Evolutionary conservation across 2,113 vertebrate genomes (phyloP).

Genomic region (Marcusenius ussheri): DNA sequence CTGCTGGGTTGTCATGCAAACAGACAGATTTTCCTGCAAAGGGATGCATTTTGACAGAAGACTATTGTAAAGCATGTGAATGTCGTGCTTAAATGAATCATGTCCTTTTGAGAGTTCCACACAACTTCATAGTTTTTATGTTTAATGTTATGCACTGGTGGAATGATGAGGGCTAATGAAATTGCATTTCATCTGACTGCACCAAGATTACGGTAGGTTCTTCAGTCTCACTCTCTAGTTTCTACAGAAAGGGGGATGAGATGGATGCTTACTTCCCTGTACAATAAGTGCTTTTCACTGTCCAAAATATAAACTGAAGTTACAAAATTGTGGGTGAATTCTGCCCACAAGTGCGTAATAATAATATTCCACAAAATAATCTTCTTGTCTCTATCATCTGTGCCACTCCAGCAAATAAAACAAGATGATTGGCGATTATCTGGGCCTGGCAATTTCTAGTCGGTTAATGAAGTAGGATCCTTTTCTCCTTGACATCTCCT

Average conservation of each 20-base stretch:
- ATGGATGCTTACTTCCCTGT: neutral
- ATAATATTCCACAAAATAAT: neutral
- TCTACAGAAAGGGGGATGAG: neutral
- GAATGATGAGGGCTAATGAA: neutral
- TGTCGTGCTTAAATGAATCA: neutral
- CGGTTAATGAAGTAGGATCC: neutral
- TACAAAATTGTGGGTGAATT: neutral
- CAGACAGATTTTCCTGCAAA: neutral
- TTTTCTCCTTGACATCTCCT: neutral
- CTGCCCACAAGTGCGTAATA: neutral
- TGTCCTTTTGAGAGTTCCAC: neutral
- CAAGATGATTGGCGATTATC: neutral
- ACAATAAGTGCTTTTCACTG: neutral
- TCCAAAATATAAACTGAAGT: neutral
- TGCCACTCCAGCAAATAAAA: neutral
- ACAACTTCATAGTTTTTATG: neutral
- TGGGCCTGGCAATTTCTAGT: neutral
- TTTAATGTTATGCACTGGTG: neutral
- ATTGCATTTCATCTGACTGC: neutral
- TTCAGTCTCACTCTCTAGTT: neutral
- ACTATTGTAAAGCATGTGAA: neutral
- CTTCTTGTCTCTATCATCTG: neutral
- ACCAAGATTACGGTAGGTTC: neutral
- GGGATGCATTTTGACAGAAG: neutral
- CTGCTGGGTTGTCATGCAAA: neutral